Evolutionary conservation across 2,797 vertebrate species (phyloP).

Genomic region (Sus cebifrons): DNA sequence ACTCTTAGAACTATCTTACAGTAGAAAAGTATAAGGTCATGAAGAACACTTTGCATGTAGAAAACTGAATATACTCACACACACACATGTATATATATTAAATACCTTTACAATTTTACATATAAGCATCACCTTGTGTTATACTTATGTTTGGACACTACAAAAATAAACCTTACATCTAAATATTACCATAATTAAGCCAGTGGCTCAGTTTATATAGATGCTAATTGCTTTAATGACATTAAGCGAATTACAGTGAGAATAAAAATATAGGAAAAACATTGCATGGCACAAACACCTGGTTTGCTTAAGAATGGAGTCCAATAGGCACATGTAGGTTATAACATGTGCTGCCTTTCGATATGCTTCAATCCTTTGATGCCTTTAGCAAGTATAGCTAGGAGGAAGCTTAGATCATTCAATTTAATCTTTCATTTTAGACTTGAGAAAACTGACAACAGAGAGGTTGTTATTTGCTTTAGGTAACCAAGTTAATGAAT

Average conservation of each 20-base stretch:
- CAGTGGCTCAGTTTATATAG: slow-evolving; percentile 57
- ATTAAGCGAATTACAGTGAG: slow-evolving; percentile 42
- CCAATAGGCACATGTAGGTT: not conserved
- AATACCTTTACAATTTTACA: not conserved
- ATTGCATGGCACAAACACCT: slow-evolving; percentile 10
- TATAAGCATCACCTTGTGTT: not conserved
- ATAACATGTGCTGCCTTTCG: slow-evolving; percentile 12
- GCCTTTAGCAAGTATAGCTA: slow-evolving; percentile 37
- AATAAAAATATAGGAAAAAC: slow-evolving; percentile 27
- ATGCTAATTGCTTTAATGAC: slow-evolving; percentile 24
- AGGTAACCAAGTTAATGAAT: slow-evolving; percentile 74
- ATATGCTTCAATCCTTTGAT: not conserved
- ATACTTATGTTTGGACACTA: slow-evolving; percentile 30
- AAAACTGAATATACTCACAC: not conserved
- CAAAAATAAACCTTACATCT: slow-evolving; percentile 44
- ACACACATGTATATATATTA: not conserved
- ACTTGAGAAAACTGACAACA: slow-evolving; percentile 56
- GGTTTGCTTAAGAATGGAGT: slow-evolving; percentile 58
- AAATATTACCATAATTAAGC: slow-evolving; percentile 63
- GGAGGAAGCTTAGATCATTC: slow-evolving; percentile 56
- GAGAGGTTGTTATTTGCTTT: slow-evolving; percentile 60
- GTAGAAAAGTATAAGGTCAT: not conserved
- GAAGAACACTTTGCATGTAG: not conserved
- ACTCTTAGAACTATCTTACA: not conserved
- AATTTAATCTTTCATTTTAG: slow-evolving; percentile 62